Evolutionary conservation across 2,113 vertebrate genomes (phyloP).

Genomic region (Oncorhynchus clarkii): DNA sequence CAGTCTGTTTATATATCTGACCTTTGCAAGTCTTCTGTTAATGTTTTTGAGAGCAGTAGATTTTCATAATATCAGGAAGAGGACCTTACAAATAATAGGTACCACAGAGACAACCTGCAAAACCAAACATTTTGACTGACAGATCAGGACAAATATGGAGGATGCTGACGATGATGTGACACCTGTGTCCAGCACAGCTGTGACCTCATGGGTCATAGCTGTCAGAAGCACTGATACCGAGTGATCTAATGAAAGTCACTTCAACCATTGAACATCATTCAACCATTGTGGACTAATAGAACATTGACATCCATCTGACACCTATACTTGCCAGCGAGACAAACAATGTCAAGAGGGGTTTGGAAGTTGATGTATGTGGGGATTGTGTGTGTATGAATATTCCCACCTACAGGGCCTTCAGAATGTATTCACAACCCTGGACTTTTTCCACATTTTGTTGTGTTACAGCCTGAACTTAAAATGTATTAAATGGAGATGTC

Average conservation of each 20-base stretch:
- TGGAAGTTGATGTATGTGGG: too few species aligned
- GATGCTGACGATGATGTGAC: constrained; percentile 24
- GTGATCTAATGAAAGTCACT: constrained; percentile 29
- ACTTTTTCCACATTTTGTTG: too few species aligned
- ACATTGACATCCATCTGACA: too few species aligned
- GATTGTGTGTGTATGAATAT: not conserved
- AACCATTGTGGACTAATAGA: too few species aligned
- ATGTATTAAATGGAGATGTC: too few species aligned
- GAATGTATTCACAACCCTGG: too few species aligned
- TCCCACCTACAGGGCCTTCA: too few species aligned
- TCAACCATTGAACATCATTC: too few species aligned
- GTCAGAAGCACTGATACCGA: constrained; percentile 6
- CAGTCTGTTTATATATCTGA: constrained; percentile 37
- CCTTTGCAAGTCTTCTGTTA: not conserved
- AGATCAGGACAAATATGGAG: constrained; percentile 15
- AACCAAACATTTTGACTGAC: constrained; percentile 44
- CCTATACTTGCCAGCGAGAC: too few species aligned
- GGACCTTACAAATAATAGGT: too few species aligned
- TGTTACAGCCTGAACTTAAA: too few species aligned
- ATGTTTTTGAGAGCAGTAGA: not conserved
- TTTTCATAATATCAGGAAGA: not conserved
- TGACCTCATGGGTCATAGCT: constrained; percentile 25
- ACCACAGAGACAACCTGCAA: constrained; percentile 13
- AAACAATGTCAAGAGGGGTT: too few species aligned
- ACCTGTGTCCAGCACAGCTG: not conserved